Conservation (phyloP, 2,797 vertebrate genomes). For the Anabacerthia variegaticeps region DNA sequence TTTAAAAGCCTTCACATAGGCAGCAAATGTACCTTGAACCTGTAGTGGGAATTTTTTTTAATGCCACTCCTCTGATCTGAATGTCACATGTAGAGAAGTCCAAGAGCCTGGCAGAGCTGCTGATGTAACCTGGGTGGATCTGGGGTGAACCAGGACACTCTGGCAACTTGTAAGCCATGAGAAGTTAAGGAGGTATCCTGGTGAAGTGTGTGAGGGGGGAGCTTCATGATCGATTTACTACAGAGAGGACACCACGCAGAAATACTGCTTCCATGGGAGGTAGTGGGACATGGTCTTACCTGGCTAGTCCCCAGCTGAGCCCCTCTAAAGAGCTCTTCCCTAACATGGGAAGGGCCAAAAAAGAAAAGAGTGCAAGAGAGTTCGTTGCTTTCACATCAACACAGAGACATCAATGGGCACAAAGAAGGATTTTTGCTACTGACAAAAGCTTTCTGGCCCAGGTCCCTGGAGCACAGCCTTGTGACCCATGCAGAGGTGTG, state of each 20-base stretch:
- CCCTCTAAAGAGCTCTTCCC: not conserved
- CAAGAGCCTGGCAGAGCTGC: not conserved
- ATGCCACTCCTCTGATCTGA: not conserved
- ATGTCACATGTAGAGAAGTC: not conserved
- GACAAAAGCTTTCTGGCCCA: not conserved
- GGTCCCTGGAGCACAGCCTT: not conserved
- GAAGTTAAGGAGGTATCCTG: not conserved
- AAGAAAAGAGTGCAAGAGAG: not conserved
- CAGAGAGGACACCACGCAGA: not conserved
- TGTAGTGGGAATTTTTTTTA: not conserved
- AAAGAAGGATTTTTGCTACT: not conserved
- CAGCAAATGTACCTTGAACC: not conserved
- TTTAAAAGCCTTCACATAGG: not conserved
- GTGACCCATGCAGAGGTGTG: not conserved
- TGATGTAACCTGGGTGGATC: not conserved
- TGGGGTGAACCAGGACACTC: not conserved
- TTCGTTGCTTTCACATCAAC: not conserved
- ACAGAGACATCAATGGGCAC: not conserved
- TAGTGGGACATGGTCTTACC: not conserved
- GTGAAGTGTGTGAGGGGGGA: not conserved
- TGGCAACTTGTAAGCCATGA: not conserved
- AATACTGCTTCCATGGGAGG: not conserved
- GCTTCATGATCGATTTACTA: not conserved
- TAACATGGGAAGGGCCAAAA: not conserved
- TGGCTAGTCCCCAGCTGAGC: not conserved